Base-by-base conservation (phyloP, 2,888 invertebrate genomes). In the Polyommatus icarus region DNA sequence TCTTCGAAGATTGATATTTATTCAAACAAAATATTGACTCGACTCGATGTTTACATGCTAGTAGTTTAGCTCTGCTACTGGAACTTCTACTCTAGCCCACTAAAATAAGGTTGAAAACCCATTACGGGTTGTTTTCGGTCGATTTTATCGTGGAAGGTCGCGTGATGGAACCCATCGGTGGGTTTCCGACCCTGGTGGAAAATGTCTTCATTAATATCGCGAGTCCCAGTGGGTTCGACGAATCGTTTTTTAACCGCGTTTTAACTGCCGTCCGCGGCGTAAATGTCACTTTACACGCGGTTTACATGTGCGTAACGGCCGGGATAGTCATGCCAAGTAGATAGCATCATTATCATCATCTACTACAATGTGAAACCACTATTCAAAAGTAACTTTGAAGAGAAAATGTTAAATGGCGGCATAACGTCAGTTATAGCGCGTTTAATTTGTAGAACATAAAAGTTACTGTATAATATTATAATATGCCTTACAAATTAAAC, bases 91-190 rank as follows among this genome's bases (percentile, higher is more conserved):
- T 77, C 29, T 59, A 59, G 12, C 5, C 20, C 12, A 8, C 24
- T 2, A 57, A 12, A n/a, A 32, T 59, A 77, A 15, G 77, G 77
- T 72, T 18, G 50, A 32, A 18, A 59, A 59, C 73, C 12, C 29
- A 40, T 72, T 73, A 7, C 1, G 24, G 18, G 12, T 59, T 71
- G 40, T 57, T 54, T 57, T 72, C 79, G 77, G 78, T 76, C 79
- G 78, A 79, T 80, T 77, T 75, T 79, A 73, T 71, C 81, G 78
- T 76, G 72, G 79, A 79, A 20, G 84, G 83, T 87, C 84, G 87
- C 87, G 87, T 88, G 88, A 84, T 84, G 82, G 79, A 84, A 85
- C 82, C 83, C 81, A 85, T 87, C 84, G 83, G 83, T 83, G 79
- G 82, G 81, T 80, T 79, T 79, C 76, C 77, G 76, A 71, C 46